Percentiles rank a stretch among this genome's conserved stretches.
These are phyloP conservation scores for Bufotes viridis DNA, from an alignment of 2,797 vertebrate genomes.

Conservation along the genomic window DNA sequence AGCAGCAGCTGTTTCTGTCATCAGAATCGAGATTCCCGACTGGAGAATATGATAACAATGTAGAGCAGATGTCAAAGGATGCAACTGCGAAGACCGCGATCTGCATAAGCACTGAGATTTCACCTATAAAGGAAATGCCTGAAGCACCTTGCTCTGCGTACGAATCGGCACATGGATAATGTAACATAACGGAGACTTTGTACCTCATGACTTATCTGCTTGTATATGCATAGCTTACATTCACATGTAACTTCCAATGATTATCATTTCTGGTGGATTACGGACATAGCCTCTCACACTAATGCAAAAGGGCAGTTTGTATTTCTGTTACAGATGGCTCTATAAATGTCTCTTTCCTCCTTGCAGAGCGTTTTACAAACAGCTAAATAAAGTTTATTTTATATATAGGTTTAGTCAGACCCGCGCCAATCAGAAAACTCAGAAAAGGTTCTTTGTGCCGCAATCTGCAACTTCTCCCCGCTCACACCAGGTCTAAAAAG, in stretches of 20 bases:
- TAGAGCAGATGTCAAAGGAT: constrained; percentile 74
- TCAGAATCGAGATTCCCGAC: constrained; percentile 70
- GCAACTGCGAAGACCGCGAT: constrained; percentile 66
- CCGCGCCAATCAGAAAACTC: too few species aligned
- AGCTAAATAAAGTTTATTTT: neutral
- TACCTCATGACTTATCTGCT: neutral
- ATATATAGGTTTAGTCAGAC: neutral
- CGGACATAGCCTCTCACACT: neutral
- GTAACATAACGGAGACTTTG: neutral
- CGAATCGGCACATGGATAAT: neutral
- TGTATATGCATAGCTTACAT: neutral
- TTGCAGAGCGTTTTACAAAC: neutral
- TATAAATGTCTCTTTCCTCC: too few species aligned
- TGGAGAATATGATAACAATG: constrained; percentile 75
- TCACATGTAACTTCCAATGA: neutral
- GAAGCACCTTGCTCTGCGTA: constrained; percentile 10
- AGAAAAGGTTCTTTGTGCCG: too few species aligned
- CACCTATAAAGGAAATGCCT: constrained; percentile 13
- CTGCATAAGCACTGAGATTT: neutral
- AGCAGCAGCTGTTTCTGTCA: constrained; percentile 76
- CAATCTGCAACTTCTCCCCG: too few species aligned
- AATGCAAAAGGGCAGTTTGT: neutral
- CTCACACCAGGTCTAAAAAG: too few species aligned
- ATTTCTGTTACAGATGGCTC: neutral
- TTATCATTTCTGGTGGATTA: neutral